Evolutionary conservation across 2,888 invertebrate species (phyloP), one percentile per base, ranked within the genome.

Genomic region (Hypsopygia costalis): DNA sequence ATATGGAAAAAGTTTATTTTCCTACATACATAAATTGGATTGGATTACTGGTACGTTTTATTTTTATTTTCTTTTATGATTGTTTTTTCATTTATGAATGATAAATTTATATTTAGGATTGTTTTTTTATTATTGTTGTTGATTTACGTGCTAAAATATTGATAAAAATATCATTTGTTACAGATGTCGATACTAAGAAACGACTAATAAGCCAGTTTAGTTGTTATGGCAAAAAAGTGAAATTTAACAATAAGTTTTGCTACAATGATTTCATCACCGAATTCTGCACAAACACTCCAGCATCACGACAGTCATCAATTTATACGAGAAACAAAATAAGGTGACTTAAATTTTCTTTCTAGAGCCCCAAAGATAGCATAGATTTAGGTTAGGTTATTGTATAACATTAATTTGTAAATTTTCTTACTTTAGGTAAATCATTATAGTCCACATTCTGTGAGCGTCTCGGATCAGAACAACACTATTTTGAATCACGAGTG

Each of bases 351-450:
- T 50, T 32, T 9, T 50, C 46, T 54, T 67, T 60, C 59, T 76
- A 73, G 62, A 63, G 48, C 47, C 52, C 73, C 72, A 80, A 81
- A 81, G 73, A 76, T 80, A 80, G 58, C 37, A 50, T 78, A 78
- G 56, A 53, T 45, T 42, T 47, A 51, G 46, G 36, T 43, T 37
- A 46, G 27, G 16, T 37, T 34, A 41, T 43, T 5, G 10, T 25
- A 37, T n/a, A 16, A 25, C 7, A 25, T 25, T 8, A 5, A 25
- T 25, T 25, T 25, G 7, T 8, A 25, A 25, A 25, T 25, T 25
- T 25, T n/a, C 25, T 25, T 8, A 31, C 12, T 2, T 31, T 31
- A 31, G 11, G 12, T 8, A 30, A 10, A 11, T 6, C 3, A 9
- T 5, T 8, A 20, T 29, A 29, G 4, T n/a, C n/a, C n/a, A n/a